A percentile compares a stretch with the other conserved stretches of the same genome.
phyloP scores from a whole-genome alignment of 2,113 vertebrate genomes.

The Nycticebus coucang region DNA sequence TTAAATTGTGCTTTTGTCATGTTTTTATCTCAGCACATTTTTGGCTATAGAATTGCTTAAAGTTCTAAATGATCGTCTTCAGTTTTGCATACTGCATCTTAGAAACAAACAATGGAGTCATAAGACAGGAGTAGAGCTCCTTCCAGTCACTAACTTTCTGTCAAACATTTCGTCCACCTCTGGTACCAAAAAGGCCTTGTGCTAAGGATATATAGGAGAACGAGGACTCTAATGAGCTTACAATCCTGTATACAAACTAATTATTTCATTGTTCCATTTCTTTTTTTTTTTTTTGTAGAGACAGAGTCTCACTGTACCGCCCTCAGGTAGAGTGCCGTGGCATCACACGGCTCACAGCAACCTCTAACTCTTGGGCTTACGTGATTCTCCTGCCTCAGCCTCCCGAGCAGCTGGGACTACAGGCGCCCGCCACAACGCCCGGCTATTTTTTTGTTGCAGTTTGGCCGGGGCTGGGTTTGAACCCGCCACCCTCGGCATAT shows the following conservation, averaged over 20 bases:
- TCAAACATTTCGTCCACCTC: background rate
- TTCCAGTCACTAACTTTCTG: background rate
- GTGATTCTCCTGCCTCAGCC: too few species aligned
- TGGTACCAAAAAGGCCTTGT: background rate
- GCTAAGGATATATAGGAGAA: background rate
- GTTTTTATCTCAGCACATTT: background rate
- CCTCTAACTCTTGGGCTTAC: too few species aligned
- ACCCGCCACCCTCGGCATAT: too few species aligned
- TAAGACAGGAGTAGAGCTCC: background rate
- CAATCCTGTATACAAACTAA: background rate
- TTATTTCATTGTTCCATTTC: background rate
- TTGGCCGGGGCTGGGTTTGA: too few species aligned
- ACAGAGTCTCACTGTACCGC: too few species aligned
- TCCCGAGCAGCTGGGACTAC: too few species aligned
- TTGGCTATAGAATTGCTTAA: background rate
- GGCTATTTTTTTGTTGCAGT: too few species aligned
- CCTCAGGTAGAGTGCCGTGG: too few species aligned
- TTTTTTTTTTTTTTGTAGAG: too few species aligned
- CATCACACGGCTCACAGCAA: too few species aligned
- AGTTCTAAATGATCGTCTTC: background rate
- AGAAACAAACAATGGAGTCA: background rate
- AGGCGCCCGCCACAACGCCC: too few species aligned
- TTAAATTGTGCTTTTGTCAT: background rate
- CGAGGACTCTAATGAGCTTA: background rate
- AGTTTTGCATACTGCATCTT: background rate